Evolutionary conservation across 2,797 vertebrate species (phyloP).

Genomic region (Petrocephalus sullivani): DNA sequence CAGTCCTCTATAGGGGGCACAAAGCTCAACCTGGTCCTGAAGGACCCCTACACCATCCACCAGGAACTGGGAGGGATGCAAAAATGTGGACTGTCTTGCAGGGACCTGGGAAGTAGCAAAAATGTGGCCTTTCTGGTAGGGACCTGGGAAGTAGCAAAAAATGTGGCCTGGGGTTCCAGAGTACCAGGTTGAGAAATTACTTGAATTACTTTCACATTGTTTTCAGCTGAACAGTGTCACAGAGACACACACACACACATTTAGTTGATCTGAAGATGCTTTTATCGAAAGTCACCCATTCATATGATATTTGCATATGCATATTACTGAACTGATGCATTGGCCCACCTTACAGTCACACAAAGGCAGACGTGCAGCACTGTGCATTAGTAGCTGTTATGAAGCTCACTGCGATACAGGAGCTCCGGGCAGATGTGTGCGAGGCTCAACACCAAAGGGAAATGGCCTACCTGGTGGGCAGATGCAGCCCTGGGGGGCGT

Average conservation of each 20-base stretch:
- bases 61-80: not conserved
- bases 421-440: slow-evolving; percentile 17
- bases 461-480: slow-evolving; percentile 65
- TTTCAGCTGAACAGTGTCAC: not conserved
- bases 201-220: not conserved
- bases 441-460: not conserved
- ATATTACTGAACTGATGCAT: not conserved
- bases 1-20: not conserved
- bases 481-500: slow-evolving; percentile 58
- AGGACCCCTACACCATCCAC: not conserved
- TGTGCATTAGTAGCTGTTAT: slow-evolving; percentile 25
- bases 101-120: not conserved
- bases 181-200: not conserved
- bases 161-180: not conserved
- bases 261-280: not conserved
- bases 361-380: slow-evolving; percentile 24
- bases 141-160: not conserved
- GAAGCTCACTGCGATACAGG: slow-evolving; percentile 20
- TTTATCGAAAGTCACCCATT: not conserved
- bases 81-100: not conserved
- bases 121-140: not conserved
- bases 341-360: slow-evolving; percentile 18
- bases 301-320: not conserved
- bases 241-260: not conserved
- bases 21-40: not conserved